A percentile compares a stretch with the other conserved stretches of the same genome.
phyloP scores from a whole-genome alignment of 1,140 invertebrate genomes.

The Acromyrmex charruanus region DNA sequence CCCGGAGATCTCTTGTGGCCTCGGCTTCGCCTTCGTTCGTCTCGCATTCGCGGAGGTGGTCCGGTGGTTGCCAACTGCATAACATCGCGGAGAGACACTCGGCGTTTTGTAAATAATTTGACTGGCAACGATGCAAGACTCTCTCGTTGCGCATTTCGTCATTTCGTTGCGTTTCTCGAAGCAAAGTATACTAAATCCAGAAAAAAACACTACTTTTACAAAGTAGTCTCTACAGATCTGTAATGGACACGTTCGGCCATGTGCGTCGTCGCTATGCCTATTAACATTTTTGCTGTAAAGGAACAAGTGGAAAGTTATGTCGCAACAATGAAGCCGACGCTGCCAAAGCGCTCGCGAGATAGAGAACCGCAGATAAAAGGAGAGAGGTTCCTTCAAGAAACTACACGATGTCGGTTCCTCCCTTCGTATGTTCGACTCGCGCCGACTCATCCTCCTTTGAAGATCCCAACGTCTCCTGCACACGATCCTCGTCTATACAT shows the following conservation, averaged over 20 bases:
- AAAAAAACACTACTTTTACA: not conserved
- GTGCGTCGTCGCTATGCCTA: not conserved
- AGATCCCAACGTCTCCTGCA: conserved; percentile 41
- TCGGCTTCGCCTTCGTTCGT: not conserved
- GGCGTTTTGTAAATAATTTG: conserved; percentile 33
- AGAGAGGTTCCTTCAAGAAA: conserved; percentile 60
- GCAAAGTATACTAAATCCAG: not conserved
- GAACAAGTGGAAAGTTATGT: conserved; percentile 21
- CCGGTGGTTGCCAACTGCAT: conserved; percentile 24
- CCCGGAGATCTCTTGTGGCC: conserved; percentile 26
- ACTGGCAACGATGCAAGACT: not conserved
- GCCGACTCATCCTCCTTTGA: conserved; percentile 72
- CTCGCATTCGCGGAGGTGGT: not conserved
- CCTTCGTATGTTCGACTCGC: conserved; percentile 60
- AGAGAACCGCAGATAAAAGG: conserved; percentile 32
- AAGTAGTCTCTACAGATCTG: not conserved
- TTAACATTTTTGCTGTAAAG: conserved; percentile 18
- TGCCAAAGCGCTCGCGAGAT: conserved; percentile 40
- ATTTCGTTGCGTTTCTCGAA: conserved; percentile 10
- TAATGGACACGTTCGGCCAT: not conserved
- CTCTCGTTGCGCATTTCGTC: not conserved
- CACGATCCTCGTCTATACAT: conserved; percentile 70
- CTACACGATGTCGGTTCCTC: conserved; percentile 67
- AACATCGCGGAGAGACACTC: not conserved
- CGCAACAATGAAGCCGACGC: conserved; percentile 31